phyloP scores from a whole-genome alignment of 2,888 invertebrate genomes.

The Bhutanitis thaidina region DNA sequence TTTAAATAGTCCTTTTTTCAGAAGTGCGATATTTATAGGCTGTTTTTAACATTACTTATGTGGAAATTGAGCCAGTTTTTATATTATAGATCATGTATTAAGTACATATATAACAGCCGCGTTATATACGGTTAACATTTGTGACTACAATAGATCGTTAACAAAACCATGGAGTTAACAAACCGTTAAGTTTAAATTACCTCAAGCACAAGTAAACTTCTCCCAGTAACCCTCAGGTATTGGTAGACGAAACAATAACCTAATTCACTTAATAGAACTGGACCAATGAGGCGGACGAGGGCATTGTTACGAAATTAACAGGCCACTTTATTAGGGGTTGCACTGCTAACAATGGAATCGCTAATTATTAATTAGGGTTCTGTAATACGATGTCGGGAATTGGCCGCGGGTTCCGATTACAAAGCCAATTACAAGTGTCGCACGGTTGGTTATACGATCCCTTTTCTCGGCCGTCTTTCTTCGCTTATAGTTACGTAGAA shows the following conservation, averaged over 20 bases:
- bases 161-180: background rate
- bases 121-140: background rate
- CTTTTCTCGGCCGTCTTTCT: constrained; percentile 21
- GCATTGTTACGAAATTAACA: constrained; percentile 38
- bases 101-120: no score
- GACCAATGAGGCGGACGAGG: constrained; percentile 22
- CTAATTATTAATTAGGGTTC: constrained; percentile 61
- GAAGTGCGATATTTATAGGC: no score
- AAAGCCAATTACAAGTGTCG: constrained; percentile 71
- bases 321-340: constrained; percentile 41
- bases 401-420: constrained; percentile 56
- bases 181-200: constrained; percentile 2
- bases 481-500: constrained; percentile 10
- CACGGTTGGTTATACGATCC: constrained; percentile 39
- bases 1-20: no score
- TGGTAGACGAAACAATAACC: constrained; percentile 13
- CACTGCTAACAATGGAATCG: constrained; percentile 44
- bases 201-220: constrained; percentile 6
- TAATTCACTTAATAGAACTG: constrained; percentile 9
- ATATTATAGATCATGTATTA: no score
- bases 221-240: background rate
- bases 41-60: no score
- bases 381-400: constrained; percentile 37
- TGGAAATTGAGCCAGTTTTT: no score
- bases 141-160: background rate